phyloP scores from a whole-genome alignment of 2,888 invertebrate genomes.

The Masnerella sp. region DNA sequence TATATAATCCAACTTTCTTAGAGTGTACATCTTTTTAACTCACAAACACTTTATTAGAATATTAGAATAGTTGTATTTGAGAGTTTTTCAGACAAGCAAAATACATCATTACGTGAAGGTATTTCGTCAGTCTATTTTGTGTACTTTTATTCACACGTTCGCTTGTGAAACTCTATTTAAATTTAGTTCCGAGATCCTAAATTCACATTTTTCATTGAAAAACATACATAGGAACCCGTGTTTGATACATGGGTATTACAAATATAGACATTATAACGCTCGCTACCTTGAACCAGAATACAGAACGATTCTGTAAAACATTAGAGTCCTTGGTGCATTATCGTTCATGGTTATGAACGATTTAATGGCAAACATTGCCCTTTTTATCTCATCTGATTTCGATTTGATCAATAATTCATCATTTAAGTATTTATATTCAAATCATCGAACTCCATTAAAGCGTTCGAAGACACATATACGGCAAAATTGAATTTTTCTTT shows the following conservation, averaged over 20 bases:
- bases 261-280: conserved; percentile 55
- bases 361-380: conserved; percentile 24
- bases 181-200: conserved; percentile 16
- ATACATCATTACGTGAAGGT: not conserved
- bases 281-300: conserved; percentile 60
- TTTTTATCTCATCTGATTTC: conserved; percentile 16
- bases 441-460: no score
- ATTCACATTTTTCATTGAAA: conserved; percentile 18
- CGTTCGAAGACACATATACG: no score
- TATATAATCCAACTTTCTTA: not conserved
- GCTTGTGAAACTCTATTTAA: conserved; percentile 16
- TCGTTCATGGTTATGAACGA: conserved; percentile 40
- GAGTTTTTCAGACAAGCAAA: not conserved
- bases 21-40: no score
- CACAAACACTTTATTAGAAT: not conserved
- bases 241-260: conserved; percentile 42
- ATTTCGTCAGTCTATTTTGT: conserved; percentile 6
- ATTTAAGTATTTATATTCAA: no score
- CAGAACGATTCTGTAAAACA: conserved; percentile 49
- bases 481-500: no score
- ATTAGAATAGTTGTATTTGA: not conserved
- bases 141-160: conserved; percentile 19
- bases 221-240: conserved; percentile 26
- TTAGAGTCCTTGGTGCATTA: conserved; percentile 55
- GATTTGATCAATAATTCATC: not conserved